A percentile compares a stretch with the other conserved stretches of the same genome.
Conservation (phyloP, 2,797 vertebrate species). For the Gila robusta region DNA sequence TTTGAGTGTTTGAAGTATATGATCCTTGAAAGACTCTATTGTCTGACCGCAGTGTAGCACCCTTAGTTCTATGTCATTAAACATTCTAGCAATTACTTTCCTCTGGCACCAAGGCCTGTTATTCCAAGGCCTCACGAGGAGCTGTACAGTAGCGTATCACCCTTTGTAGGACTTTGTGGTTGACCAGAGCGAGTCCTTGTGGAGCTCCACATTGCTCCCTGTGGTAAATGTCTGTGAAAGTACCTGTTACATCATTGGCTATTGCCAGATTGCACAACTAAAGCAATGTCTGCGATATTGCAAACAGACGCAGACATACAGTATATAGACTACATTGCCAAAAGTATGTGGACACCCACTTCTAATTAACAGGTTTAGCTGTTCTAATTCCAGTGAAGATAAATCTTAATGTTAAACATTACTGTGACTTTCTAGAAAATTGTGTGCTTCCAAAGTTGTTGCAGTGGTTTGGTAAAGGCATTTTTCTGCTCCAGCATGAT, state of each 20-base stretch:
- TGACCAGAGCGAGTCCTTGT: conserved; percentile 48
- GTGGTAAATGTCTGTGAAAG: conserved; percentile 58
- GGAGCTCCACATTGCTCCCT: conserved; percentile 69
- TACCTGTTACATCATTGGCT: conserved; percentile 42
- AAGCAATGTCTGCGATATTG: background rate
- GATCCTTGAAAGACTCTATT: conserved; percentile 33
- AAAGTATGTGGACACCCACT: background rate
- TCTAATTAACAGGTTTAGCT: conserved; percentile 11
- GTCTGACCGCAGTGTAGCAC: conserved; percentile 37
- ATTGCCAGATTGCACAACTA: conserved; percentile 26
- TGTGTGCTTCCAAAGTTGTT: background rate
- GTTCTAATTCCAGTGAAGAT: conserved; percentile 5
- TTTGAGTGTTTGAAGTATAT: conserved; percentile 23
- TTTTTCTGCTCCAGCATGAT: background rate
- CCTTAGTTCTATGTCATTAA: conserved; percentile 46
- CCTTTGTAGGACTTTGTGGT: conserved; percentile 66
- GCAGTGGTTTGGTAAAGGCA: background rate
- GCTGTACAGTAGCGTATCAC: conserved; percentile 65
- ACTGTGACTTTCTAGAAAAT: background rate
- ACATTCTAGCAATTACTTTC: conserved; percentile 61
- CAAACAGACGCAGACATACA: conserved; percentile 27
- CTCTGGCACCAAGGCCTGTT: conserved; percentile 58
- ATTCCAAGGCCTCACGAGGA: conserved; percentile 64
- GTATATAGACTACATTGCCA: background rate
- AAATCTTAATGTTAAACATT: background rate